Conservation (phyloP, 2,888 invertebrate genomes). For the Globia sparganii region DNA sequence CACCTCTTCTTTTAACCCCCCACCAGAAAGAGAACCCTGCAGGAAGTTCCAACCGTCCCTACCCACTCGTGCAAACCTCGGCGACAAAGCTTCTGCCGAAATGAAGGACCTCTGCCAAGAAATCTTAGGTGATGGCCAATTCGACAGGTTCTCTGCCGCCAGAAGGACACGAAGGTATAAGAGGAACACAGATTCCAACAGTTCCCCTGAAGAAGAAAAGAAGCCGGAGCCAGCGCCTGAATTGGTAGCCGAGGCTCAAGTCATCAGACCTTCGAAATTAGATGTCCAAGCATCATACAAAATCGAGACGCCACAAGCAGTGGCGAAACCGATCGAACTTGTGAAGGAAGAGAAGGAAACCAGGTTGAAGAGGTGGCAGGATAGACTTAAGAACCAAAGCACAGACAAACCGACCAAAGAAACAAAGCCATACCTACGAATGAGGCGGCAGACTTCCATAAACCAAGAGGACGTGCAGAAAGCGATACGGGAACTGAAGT, state of each 20-base stretch:
- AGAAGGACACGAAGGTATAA: conserved; percentile 95
- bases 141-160: conserved; percentile 95
- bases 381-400: conserved; percentile 91
- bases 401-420: conserved; percentile 87
- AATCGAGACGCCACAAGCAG: conserved; percentile 80
- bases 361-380: conserved; percentile 93
- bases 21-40: conserved; percentile 91
- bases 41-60: conserved; percentile 87
- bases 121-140: conserved; percentile 93
- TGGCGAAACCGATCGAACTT: conserved; percentile 82
- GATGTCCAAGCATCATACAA: conserved; percentile 89
- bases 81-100: conserved; percentile 81
- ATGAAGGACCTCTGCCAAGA: conserved; percentile 89
- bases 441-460: conserved; percentile 92
- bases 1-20: conserved; percentile 88
- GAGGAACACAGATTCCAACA: conserved; percentile 90
- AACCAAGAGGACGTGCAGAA: conserved; percentile 93
- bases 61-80: conserved; percentile 71
- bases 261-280: conserved; percentile 87
- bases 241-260: conserved; percentile 89
- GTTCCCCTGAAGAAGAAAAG: conserved; percentile 90
- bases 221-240: conserved; percentile 83
- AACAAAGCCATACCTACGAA: conserved; percentile 86
- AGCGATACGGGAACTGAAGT: conserved; percentile 92
- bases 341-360: conserved; percentile 90